phyloP scores from a whole-genome alignment of 2,888 invertebrate species.

The Synergus gifuensis region DNA sequence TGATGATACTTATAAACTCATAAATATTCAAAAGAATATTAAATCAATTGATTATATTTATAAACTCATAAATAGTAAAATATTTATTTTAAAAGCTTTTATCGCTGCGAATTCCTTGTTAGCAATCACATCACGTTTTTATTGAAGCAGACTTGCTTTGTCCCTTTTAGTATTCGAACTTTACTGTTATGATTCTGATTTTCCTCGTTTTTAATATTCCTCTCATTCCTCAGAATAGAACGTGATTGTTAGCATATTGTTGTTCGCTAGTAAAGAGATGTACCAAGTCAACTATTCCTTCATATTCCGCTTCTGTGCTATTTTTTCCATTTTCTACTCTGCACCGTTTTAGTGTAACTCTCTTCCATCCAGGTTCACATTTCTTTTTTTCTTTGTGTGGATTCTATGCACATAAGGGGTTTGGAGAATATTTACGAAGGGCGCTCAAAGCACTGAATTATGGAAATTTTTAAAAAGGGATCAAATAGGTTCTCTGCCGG shows the following conservation, averaged over 20 bases:
- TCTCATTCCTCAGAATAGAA: slow-evolving; percentile 16
- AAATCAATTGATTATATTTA: not conserved
- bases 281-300: slow-evolving; percentile 36
- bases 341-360: not conserved
- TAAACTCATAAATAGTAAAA: not conserved
- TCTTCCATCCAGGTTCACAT: not conserved
- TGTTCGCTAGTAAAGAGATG: slow-evolving; percentile 7
- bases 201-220: slow-evolving; percentile 31
- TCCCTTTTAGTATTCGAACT: slow-evolving; percentile 14
- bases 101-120: not conserved
- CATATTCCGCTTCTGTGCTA: not conserved
- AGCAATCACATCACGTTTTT: slow-evolving; percentile 9
- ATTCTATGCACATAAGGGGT: not conserved
- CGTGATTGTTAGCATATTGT: slow-evolving; percentile 38
- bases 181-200: slow-evolving; percentile 17
- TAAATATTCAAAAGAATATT: no score
- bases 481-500: not conserved
- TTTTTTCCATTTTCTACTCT: slow-evolving; percentile 9
- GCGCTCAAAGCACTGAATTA: not conserved
- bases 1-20: no score
- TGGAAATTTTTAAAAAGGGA: not conserved
- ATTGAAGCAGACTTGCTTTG: slow-evolving; percentile 13
- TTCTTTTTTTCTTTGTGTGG: not conserved
- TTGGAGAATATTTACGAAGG: not conserved
- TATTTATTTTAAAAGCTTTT: not conserved